Conservation (phyloP, 1,140 invertebrate genomes). For the Ceratitis capitata region DNA sequence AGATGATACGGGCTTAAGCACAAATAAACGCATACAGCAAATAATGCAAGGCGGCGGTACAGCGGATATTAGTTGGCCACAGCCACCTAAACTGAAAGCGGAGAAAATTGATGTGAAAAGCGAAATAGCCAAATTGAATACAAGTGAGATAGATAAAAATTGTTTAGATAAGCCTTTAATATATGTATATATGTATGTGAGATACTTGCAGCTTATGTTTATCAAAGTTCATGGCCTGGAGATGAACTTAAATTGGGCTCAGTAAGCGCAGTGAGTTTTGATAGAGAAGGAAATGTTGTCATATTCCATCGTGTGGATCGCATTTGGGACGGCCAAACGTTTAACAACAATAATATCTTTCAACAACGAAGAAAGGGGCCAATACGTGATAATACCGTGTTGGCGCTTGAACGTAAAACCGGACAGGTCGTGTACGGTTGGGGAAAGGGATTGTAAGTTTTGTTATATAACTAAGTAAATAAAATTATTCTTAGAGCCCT, state of each 20-base stretch:
- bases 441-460: slow-evolving; percentile 80
- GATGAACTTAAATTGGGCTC: slow-evolving; percentile 73
- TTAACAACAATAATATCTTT: slow-evolving; percentile 72
- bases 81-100: slow-evolving; percentile 48
- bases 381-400: slow-evolving; percentile 78
- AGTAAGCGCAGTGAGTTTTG: slow-evolving; percentile 82
- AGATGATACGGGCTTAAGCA: slow-evolving; percentile 39
- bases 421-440: slow-evolving; percentile 80
- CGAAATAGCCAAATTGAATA: slow-evolving; percentile 59
- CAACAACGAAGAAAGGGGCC: slow-evolving; percentile 71
- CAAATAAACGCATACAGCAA: slow-evolving; percentile 52
- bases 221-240: slow-evolving; percentile 68
- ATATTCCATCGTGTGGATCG: slow-evolving; percentile 85
- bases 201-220: slow-evolving; percentile 53
- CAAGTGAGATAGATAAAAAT: slow-evolving; percentile 55
- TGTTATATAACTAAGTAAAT: not conserved
- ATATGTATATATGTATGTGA: not conserved
- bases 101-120: slow-evolving; percentile 52
- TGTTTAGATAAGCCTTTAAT: not conserved
- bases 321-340: slow-evolving; percentile 77
- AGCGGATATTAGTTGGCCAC: slow-evolving; percentile 51
- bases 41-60: slow-evolving; percentile 56
- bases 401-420: slow-evolving; percentile 76
- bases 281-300: slow-evolving; percentile 77
- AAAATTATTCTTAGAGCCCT: not conserved